A percentile compares a stretch with the other conserved stretches of the same genome.
Evolutionary conservation across 1,140 invertebrate genomes (phyloP).

Genomic region (Geopemphigus sp.): DNA sequence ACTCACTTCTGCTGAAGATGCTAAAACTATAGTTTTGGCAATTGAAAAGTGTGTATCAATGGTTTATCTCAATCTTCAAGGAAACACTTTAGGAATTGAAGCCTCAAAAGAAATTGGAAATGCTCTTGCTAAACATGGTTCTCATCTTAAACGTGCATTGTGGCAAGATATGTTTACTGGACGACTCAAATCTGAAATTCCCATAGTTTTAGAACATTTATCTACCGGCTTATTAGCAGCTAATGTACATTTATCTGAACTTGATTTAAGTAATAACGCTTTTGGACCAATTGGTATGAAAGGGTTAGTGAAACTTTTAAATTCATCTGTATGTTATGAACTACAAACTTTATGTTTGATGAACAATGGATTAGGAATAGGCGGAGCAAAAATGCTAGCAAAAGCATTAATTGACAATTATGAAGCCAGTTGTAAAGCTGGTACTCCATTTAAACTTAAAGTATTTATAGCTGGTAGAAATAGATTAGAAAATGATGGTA

Average conservation of each 20-base stretch:
- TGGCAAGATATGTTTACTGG: conserved; percentile 98
- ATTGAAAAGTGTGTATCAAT: conserved; percentile 65
- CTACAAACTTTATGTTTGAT: conserved; percentile 81
- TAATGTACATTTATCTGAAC: conserved; percentile 72
- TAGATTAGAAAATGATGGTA: conserved; percentile 90
- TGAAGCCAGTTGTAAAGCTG: conserved; percentile 62
- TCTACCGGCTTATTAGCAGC: conserved; percentile 79
- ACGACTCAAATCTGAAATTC: conserved; percentile 92
- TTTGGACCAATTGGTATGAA: conserved; percentile 94
- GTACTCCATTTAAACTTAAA: conserved; percentile 60
- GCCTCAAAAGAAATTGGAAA: conserved; percentile 82
- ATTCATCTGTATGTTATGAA: conserved; percentile 78
- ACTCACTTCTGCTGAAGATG: conserved; percentile 67
- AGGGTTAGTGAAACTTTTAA: conserved; percentile 81
- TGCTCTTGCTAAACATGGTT: conserved; percentile 70
- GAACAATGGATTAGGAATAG: conserved; percentile 93
- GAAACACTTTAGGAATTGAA: conserved; percentile 88
- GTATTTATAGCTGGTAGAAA: conserved; percentile 80
- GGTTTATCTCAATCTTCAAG: conserved; percentile 79
- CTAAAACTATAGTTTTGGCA: conserved; percentile 64
- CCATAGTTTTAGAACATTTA: conserved; percentile 78
- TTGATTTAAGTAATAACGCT: conserved; percentile 98
- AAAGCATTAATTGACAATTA: conserved; percentile 74
- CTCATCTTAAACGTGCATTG: conserved; percentile 74
- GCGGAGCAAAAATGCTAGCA: conserved; percentile 80